A percentile compares a stretch with the other conserved stretches of the same genome.
Evolutionary conservation across 1,140 invertebrate genomes (phyloP).

Genomic region (Dreissena rostriformis): DNA sequence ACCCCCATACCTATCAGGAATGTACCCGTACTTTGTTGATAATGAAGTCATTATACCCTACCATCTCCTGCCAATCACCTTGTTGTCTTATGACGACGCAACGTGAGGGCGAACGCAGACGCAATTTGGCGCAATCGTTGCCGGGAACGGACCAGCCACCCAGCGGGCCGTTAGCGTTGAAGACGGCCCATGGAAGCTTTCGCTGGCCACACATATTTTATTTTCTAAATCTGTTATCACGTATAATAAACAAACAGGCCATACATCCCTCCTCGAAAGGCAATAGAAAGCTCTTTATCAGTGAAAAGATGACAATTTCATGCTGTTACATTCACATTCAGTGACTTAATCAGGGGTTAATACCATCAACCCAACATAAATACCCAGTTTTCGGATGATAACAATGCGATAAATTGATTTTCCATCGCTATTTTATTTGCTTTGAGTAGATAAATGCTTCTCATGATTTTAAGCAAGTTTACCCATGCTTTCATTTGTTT

Average conservation of each 20-base stretch:
- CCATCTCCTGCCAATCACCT: too few species aligned
- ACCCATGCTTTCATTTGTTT: conserved; percentile 16
- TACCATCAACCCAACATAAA: conserved; percentile 40
- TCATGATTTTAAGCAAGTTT: conserved; percentile 41
- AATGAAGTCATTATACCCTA: too few species aligned
- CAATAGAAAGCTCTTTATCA: conserved; percentile 55
- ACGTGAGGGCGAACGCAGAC: too few species aligned
- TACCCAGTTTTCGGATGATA: conserved; percentile 42
- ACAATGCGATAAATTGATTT: conserved; percentile 52
- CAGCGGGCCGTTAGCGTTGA: too few species aligned
- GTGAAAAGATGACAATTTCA: conserved; percentile 60
- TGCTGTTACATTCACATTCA: conserved; percentile 35
- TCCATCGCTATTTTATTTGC: conserved; percentile 42
- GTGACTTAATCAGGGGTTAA: conserved; percentile 51
- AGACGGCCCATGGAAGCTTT: background rate
- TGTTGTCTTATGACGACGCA: too few species aligned
- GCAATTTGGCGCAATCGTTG: too few species aligned
- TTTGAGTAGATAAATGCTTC: conserved; percentile 22
- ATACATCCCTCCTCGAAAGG: conserved; percentile 16
- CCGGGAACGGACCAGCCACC: too few species aligned
- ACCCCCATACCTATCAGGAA: too few species aligned
- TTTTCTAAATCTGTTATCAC: conserved; percentile 40
- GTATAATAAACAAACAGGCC: conserved; percentile 42
- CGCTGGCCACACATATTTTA: conserved; percentile 31
- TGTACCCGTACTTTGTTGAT: too few species aligned